Evolutionary conservation across 2,113 vertebrate genomes (phyloP), one percentile per base, ranked within the genome.

Genomic region (Nothoprocta perdicaria): DNA sequence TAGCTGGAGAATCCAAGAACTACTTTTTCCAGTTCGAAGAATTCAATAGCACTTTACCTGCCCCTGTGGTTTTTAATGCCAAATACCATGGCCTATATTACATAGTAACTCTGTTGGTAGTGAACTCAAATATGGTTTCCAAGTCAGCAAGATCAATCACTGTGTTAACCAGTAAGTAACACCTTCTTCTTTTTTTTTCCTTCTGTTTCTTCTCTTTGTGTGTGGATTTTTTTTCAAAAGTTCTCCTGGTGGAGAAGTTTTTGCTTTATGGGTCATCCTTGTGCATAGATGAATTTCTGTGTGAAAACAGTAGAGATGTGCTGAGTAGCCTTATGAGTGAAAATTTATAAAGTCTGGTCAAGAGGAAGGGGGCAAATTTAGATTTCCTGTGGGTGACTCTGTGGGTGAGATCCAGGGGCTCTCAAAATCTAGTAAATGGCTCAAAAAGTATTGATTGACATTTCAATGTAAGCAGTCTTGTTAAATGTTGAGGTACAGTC

Each of bases 51-150:
- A 97, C 98, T 79, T 95, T 98, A 90, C 98, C 98, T 46, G 92
- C 96, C 53, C 97, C 98, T 14, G 89, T 99, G 89, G 82, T 98
- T 35, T 98, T 99, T 89, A 99, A 99, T 96, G 96, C 98, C 76
- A 98, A 97, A 50, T 98, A 99, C 79, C 99, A 99, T 22, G 99
- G 99, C 16, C 97, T 98, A 6, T 98, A 98, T 95, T 99, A 99
- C 96, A 98, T 97, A 15, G 97, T 99, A 85, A 98, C 98, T 35
- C 97, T 99, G 12, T 96, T 99, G 92, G 95, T 98, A 24, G 95
- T 95, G 67, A 97, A 95, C 72, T 97, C 98, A 57, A 98, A 96
- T 60, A 91, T 94, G 95, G 98, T 98, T 93, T 98, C 98, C 96
- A 98, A 98, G 94, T 98, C 98, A 21, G 66, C 97, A 14, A 97